These are phyloP conservation scores for Amazona finschi DNA, from an alignment of 2,797 vertebrate species.

Conservation along the genomic window DNA sequence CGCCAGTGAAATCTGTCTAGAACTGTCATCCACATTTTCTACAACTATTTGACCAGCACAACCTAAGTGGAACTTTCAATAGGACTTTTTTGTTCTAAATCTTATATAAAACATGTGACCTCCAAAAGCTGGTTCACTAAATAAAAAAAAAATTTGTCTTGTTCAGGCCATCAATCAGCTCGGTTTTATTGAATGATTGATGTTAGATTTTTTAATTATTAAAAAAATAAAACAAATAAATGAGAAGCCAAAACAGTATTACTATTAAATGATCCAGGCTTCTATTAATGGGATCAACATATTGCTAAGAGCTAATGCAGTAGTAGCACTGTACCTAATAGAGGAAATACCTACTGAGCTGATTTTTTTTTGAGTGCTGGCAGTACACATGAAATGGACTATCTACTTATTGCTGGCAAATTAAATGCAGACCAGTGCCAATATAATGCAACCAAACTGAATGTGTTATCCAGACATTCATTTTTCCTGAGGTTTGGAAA, in stretches of 20 bases:
- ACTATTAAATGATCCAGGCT: not conserved
- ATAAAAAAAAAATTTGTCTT: not conserved
- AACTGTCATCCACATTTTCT: not conserved
- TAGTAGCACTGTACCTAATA: not conserved
- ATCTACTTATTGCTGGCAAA: not conserved
- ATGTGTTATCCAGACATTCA: not conserved
- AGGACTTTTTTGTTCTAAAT: not conserved
- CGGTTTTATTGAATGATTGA: not conserved
- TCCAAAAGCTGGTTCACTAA: not conserved
- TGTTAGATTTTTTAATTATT: not conserved
- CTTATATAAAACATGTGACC: not conserved
- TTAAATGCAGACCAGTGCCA: not conserved
- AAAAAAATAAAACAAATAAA: not conserved
- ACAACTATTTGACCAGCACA: not conserved
- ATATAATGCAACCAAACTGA: not conserved
- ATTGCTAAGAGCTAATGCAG: not conserved
- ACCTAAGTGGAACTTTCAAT: not conserved
- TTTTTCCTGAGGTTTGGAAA: not conserved
- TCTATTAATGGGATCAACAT: not conserved
- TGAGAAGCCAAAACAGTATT: not conserved
- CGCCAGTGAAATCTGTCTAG: not conserved
- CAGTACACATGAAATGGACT: not conserved
- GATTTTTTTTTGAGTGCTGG: not conserved
- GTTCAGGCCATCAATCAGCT: not conserved
- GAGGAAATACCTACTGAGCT: not conserved